Evolutionary conservation across 2,888 invertebrate species (phyloP).

Genomic region (Flabesymbios commensalis): DNA sequence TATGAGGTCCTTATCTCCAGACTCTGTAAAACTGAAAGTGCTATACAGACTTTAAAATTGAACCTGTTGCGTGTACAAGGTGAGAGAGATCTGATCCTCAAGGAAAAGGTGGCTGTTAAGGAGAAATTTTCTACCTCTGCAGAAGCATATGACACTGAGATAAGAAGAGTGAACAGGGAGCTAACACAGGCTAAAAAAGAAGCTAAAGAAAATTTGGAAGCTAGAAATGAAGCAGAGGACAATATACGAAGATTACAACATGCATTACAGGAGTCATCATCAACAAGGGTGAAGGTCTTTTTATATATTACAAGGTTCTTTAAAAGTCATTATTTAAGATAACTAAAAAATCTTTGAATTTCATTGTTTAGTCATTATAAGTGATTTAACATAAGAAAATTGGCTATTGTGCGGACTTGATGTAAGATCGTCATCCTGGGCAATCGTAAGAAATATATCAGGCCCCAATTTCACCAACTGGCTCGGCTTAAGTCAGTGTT

Average conservation of each 20-base stretch:
- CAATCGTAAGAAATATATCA: too few species aligned
- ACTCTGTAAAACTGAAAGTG: slow-evolving; percentile 52
- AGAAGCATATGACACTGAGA: slow-evolving; percentile 45
- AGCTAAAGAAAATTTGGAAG: slow-evolving; percentile 37
- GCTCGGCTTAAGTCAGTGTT: too few species aligned
- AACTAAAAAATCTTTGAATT: too few species aligned
- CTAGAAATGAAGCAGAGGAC: slow-evolving; percentile 36
- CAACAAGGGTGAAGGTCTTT: slow-evolving; percentile 41
- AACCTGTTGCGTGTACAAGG: slow-evolving; percentile 46
- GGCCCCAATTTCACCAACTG: too few species aligned
- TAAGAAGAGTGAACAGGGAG: slow-evolving; percentile 42
- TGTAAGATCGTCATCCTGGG: too few species aligned
- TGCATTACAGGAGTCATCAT: slow-evolving; percentile 42
- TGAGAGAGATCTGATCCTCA: slow-evolving; percentile 41
- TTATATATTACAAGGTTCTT: too few species aligned
- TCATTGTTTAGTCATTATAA: too few species aligned
- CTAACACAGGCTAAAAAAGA: slow-evolving; percentile 43
- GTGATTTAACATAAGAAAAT: too few species aligned
- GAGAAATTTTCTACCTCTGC: slow-evolving; percentile 40
- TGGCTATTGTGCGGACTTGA: too few species aligned
- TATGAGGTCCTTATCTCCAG: slow-evolving; percentile 31
- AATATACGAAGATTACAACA: slow-evolving; percentile 44
- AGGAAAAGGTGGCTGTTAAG: slow-evolving; percentile 37
- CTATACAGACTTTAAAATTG: slow-evolving; percentile 49
- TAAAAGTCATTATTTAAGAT: too few species aligned